Evolutionary conservation across 2,797 vertebrate species (phyloP), one percentile per base, ranked within the genome.

Genomic region (Semaprochilodus insignis): DNA sequence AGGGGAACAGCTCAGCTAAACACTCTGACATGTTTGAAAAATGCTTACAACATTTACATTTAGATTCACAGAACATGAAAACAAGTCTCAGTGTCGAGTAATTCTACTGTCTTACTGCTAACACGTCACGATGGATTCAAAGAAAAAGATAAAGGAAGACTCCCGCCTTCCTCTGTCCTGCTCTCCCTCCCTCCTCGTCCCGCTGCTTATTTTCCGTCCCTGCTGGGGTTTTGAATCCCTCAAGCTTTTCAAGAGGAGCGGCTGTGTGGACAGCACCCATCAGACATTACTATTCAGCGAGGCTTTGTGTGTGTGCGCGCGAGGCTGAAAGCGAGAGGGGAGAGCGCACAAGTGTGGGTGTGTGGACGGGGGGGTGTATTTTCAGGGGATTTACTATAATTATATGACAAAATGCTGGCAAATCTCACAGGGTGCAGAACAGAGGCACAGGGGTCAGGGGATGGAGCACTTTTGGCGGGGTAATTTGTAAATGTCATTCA

Each of bases 401-500:
- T 98, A 98, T 97, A 97, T 97, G 97, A 98, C 97, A 99, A 98
- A 97, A 97, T 95, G 96, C 95, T 94, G 95, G 96, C 94, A 96
- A 97, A 97, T 97, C 97, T 97, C 96, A 95, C 94, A 93, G 96
- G 94, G 95, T 97, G 96, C 96, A 95, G 96, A 97, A 96, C 95
- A 96, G 96, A 97, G 96, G 96, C 95, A 95, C 96, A 96, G 92
- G 94, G 97, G 97, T 99, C 97, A 97, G 90, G 95, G 97, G 96
- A 97, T 94, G 94, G 94, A 96, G 97, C 96, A 95, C 96, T 97
- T 95, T 96, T 96, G 95, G 96, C 94, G 91, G 93, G 96, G 96
- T 98, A 97, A 99, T 99, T 99, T 98, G 96, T 98, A 97, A 97
- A 98, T 96, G 97, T 98, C 97, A 97, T 97, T 97, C 97, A 97